Evolutionary conservation across 2,797 vertebrate species (phyloP).

Genomic region (Scleropages formosus): DNA sequence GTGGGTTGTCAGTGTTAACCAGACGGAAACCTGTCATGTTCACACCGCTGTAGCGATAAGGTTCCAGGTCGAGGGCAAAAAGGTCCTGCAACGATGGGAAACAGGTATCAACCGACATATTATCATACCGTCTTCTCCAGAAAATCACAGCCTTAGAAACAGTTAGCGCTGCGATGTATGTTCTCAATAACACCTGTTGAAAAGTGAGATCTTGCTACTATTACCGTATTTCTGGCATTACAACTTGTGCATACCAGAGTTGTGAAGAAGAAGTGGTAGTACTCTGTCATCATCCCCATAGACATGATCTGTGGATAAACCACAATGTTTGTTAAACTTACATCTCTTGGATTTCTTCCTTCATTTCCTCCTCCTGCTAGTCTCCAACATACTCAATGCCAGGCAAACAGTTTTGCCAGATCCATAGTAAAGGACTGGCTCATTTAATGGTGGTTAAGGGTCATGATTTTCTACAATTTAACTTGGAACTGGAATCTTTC

Average conservation of each 20-base stretch:
- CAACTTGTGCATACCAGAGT: slow-evolving; percentile 82
- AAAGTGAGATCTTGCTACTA: no score
- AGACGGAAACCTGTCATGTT: slow-evolving; percentile 94
- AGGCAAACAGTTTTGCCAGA: no score
- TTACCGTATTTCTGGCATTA: neutral
- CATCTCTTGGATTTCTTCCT: neutral
- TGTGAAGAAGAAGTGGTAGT: slow-evolving; percentile 96
- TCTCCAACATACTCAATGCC: neutral
- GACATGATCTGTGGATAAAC: slow-evolving; percentile 80
- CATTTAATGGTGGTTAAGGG: no score
- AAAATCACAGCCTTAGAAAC: neutral
- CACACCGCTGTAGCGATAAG: slow-evolving; percentile 91
- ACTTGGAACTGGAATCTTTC: no score
- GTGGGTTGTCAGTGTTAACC: slow-evolving; percentile 80
- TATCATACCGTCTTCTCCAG: neutral
- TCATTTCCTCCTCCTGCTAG: neutral
- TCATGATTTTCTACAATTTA: no score
- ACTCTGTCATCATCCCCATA: slow-evolving; percentile 99
- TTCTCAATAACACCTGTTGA: neutral
- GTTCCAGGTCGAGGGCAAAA: slow-evolving; percentile 90
- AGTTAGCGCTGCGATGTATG: no score
- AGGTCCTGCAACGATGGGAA: slow-evolving; percentile 71
- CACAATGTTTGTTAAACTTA: slow-evolving; percentile 3
- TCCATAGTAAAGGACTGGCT: no score
- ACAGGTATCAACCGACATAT: neutral